These are phyloP conservation scores for Acrossocheilus wenchowensis DNA, from an alignment of 2,797 vertebrate species.

Conservation along the genomic window DNA sequence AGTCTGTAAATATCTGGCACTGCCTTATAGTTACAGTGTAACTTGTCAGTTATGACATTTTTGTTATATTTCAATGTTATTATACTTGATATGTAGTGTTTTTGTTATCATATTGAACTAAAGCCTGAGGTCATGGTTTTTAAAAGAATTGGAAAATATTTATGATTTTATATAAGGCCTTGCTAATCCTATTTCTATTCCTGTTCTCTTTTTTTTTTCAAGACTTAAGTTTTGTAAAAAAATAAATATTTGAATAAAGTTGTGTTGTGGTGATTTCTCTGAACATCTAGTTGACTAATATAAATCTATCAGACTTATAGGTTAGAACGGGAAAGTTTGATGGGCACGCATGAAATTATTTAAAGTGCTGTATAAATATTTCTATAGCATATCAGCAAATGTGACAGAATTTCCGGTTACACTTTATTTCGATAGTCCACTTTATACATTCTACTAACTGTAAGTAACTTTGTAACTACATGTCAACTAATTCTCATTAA, in stretches of 20 bases:
- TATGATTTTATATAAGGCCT: neutral
- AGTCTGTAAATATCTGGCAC: neutral
- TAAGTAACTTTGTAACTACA: no score
- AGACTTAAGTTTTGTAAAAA: neutral
- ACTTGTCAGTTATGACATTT: constrained; percentile 7
- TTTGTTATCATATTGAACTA: neutral
- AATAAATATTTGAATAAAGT: neutral
- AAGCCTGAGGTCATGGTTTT: neutral
- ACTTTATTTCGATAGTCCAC: no score
- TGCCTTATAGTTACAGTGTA: constrained; percentile 25
- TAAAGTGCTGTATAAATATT: neutral
- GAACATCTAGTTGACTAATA: neutral
- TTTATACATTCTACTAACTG: no score
- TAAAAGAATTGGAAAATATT: neutral
- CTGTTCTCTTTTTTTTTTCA: neutral
- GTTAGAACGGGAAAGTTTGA: neutral
- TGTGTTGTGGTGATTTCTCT: neutral
- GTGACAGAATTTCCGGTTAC: neutral
- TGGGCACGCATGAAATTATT: neutral
- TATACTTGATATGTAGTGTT: neutral
- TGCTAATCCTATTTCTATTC: neutral
- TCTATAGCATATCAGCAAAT: neutral
- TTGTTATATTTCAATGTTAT: neutral
- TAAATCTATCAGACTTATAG: neutral
- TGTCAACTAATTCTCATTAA: no score